Base-by-base conservation (phyloP, 1,140 invertebrate genomes). In the Drosophila repletoides region DNA sequence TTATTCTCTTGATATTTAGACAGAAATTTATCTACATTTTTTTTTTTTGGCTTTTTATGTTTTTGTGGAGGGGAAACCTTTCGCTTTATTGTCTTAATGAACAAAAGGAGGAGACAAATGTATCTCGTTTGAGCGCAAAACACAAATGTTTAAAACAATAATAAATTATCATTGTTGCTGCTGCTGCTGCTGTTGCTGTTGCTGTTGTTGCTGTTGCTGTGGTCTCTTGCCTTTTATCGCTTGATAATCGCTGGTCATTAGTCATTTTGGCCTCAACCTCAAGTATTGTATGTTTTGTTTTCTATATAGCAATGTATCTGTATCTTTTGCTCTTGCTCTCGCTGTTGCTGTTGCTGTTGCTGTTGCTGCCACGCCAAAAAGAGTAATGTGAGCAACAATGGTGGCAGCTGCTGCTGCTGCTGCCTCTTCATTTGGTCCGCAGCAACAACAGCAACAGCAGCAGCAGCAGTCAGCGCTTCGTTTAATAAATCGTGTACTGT, bases 241-340 rank as follows among this genome's bases (percentile, higher is more conserved):
- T 81, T 80, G 84, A 88, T 88, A 88, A 88, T 88, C 84, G 86
- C 69, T 80, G 84, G 84, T 80, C 84, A 88, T 88, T 88, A 88
- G 84, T 88, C 84, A 88, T 88, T 88, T 88, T 73, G 80, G 71
- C 63, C 75, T 86, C 80, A 84, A 79, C 75, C 80, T 84, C 67
- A 80, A 83, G 79, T 79, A 79, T 83, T 84, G 80, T 84, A 56
- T 72, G 64, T 63, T 52, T 33, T 72, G 56, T 79, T 75, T 79
- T 71, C 76, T 70, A 76, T 76, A 81, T 51, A 72, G 55, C 72
- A 72, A 80, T 84, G 58, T 84, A 74, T 83, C 65, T 83, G 80
- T 77, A 77, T 83, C 79, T 83, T 61, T 14, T 71, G 56, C 53
- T 45, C 43, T 41, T 77, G 63, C 69, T 72, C 53, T 58, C n/a